phyloP scores from a whole-genome alignment of 1,140 invertebrate species.

The Neodiprion fabricii region DNA sequence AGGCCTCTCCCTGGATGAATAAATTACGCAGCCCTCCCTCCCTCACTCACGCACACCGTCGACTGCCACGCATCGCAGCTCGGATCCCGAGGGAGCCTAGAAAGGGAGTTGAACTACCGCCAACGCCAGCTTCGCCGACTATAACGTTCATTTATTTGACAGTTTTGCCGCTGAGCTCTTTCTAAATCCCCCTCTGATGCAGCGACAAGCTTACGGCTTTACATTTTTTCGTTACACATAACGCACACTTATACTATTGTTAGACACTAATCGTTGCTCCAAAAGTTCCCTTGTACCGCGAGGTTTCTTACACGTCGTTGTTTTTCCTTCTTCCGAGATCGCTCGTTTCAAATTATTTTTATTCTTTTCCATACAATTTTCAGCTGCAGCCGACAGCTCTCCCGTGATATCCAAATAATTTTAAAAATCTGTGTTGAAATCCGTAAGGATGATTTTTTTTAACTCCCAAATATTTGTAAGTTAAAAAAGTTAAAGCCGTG shows the following conservation, averaged over 20 bases:
- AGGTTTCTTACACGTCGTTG: no score
- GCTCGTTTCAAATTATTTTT: no score
- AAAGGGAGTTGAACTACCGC: neutral
- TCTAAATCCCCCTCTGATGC: neutral
- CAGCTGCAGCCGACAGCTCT: no score
- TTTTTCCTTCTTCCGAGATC: no score
- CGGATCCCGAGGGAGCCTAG: neutral
- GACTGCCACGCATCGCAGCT: neutral
- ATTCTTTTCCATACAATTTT: no score
- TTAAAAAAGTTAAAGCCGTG: no score
- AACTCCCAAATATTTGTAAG: no score
- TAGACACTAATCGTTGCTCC: no score
- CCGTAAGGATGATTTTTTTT: no score
- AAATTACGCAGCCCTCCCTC: neutral
- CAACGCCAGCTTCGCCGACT: neutral
- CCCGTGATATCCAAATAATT: no score
- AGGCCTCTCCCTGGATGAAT: neutral
- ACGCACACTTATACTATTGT: neutral
- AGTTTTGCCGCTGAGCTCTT: neutral
- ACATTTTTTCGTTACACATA: neutral
- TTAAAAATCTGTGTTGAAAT: no score
- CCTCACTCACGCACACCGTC: neutral
- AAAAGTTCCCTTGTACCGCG: no score
- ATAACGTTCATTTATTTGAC: conserved; percentile 1
- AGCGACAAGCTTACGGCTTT: neutral